Evolutionary conservation across 2,113 vertebrate species (phyloP), one percentile per base, ranked within the genome.

Genomic region (Nyctereutes procyonoides): DNA sequence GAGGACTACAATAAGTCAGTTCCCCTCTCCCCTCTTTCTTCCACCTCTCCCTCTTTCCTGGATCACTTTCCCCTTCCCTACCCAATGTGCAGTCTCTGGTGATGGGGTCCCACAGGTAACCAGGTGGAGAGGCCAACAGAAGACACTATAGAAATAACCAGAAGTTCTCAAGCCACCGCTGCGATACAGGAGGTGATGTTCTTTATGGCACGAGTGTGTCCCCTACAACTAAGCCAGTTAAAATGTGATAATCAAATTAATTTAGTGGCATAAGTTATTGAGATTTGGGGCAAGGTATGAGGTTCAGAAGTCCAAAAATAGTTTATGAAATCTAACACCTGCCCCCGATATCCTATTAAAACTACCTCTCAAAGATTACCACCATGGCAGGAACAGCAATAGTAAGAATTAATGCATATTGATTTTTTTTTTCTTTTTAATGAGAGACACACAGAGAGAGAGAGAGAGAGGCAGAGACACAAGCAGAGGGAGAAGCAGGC

Each of bases 311-410:
- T 51, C 74, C 10, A 56, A 83, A 82, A 38, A 79, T 30, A 38
- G 55, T 43, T 80, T 30, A 32, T 60, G 28, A 95, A 81, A 73
- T 16, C 56, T 58, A 79, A 58, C 13, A 14, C 30, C n/a, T 73
- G 38, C 17, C 48, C 12, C 76, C 22, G 6, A 35, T 5, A 79
- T 28, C 69, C 51, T 63, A 1, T 63, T 38, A 87, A 83, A 65
- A 76, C 6, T 24, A 32, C n/a, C 63, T 89, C 81, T 94, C 74
- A 58, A 67, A 89, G 82, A 94, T 71, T 14, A 89, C n/a, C n/a
- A 58, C 79, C 22, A 51, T 3, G 60, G 13, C 8, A 32, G 22
- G 4, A 32, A 56, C 2, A 79, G 81, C 28, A 51, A 9, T 76
- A n/a, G 12, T 15, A 58, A 90, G 35, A 26, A 12, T 13, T 53